Percentiles rank a stretch among this genome's conserved stretches.
Evolutionary conservation across 2,797 vertebrate species (phyloP).

Genomic region (Gouania willdenowi): DNA sequence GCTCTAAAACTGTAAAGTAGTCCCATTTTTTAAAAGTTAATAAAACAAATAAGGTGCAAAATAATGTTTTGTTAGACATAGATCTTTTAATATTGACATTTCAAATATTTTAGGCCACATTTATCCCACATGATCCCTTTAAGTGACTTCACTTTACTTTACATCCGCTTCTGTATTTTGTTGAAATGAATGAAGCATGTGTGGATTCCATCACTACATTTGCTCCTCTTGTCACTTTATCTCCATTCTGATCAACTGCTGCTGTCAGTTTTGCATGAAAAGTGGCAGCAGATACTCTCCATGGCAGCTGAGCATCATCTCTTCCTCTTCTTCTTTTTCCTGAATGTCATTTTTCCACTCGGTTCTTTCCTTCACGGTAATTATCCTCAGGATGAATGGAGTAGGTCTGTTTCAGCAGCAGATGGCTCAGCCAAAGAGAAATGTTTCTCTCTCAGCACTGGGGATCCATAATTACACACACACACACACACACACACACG

Average conservation of each 20-base stretch:
- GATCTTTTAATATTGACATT: no score
- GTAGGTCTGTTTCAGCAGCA: slow-evolving; percentile 70
- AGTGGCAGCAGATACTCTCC: slow-evolving; percentile 45
- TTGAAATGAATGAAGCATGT: no score
- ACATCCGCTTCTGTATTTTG: no score
- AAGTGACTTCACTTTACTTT: no score
- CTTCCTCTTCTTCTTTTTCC: slow-evolving; percentile 20
- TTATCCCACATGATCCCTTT: no score
- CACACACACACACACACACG: slow-evolving; percentile 14
- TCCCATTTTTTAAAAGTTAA: no score
- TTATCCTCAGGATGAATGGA: slow-evolving; percentile 69
- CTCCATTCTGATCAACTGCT: slow-evolving; percentile 37
- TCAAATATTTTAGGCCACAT: no score
- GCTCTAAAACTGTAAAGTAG: no score
- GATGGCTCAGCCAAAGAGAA: slow-evolving; percentile 71
- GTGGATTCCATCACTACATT: no score
- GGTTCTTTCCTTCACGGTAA: slow-evolving; percentile 56
- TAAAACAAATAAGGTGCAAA: no score
- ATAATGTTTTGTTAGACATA: no score
- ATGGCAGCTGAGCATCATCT: slow-evolving; percentile 43
- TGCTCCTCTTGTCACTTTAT: slow-evolving; percentile 4
- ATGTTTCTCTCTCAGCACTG: slow-evolving; percentile 60
- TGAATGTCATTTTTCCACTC: slow-evolving; percentile 61
- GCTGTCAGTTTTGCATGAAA: slow-evolving; percentile 48
- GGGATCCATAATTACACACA: slow-evolving; percentile 75